A percentile compares a stretch with the other conserved stretches of the same genome.
Evolutionary conservation across 2,797 vertebrate species (phyloP).

Genomic region (Enteromius viviparus): DNA sequence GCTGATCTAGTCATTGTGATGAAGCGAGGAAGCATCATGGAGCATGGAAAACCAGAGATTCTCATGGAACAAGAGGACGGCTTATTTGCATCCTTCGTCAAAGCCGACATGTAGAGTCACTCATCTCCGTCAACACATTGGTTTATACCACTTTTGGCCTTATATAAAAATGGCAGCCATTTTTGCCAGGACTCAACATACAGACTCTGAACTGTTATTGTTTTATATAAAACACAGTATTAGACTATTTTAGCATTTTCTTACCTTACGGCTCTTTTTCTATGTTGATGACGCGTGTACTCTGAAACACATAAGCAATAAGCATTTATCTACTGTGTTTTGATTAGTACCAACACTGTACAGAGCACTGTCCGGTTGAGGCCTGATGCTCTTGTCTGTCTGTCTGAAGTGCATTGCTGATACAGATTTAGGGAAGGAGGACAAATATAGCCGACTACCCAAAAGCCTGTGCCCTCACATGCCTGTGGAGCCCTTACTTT

Average conservation of each 20-base stretch:
- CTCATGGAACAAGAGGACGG: slow-evolving; percentile 90
- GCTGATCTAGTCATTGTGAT: slow-evolving; percentile 97
- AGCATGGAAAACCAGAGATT: slow-evolving; percentile 90
- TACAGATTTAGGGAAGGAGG: slow-evolving; percentile 53
- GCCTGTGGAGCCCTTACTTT: slow-evolving; percentile 14
- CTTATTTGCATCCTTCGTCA: slow-evolving; percentile 94
- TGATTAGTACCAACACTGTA: slow-evolving; percentile 74
- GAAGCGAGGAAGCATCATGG: slow-evolving; percentile 94
- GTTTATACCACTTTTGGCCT: slow-evolving; percentile 40
- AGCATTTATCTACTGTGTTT: slow-evolving; percentile 45
- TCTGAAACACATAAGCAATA: slow-evolving; percentile 57
- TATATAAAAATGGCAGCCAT: slow-evolving; percentile 9
- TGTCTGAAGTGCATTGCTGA: slow-evolving; percentile 76
- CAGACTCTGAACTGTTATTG: slow-evolving; percentile 27
- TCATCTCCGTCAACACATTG: not conserved
- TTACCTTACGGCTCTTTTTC: slow-evolving; percentile 50
- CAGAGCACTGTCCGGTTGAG: slow-evolving; percentile 56
- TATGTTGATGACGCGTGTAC: slow-evolving; percentile 13
- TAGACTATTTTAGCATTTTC: slow-evolving; percentile 52
- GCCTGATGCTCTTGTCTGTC: slow-evolving; percentile 71
- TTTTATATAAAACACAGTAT: slow-evolving; percentile 59
- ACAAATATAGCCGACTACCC: slow-evolving; percentile 27
- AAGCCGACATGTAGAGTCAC: slow-evolving; percentile 89
- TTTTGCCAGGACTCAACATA: slow-evolving; percentile 27
- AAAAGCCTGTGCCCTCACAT: slow-evolving; percentile 23